A percentile compares a stretch with the other conserved stretches of the same genome.
phyloP scores from a whole-genome alignment of 2,888 invertebrate genomes.

The Emmelina monodactyla region DNA sequence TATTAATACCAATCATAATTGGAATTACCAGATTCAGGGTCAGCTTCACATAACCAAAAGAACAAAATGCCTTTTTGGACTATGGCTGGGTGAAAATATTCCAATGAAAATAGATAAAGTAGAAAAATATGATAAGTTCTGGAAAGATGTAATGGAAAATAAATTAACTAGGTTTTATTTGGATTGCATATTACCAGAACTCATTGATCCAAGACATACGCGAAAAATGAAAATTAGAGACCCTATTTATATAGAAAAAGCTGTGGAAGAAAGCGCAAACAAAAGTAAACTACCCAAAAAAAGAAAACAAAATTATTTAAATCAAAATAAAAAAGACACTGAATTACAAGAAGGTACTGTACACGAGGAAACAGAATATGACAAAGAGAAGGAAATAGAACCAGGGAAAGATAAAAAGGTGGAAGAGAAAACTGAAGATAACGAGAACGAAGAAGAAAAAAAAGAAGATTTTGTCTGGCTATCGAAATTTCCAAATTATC shows the following conservation, averaged over 20 bases:
- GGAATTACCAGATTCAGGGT: conserved; percentile 13
- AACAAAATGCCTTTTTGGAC: conserved; percentile 9
- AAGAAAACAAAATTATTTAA: not conserved
- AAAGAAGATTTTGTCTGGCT: not conserved
- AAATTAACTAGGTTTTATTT: conserved; percentile 13
- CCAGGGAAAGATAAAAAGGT: not conserved
- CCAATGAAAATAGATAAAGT: conserved; percentile 7
- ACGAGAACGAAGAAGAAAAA: not conserved
- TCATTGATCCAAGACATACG: conserved; percentile 11
- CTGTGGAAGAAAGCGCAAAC: not conserved
- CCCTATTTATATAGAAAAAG: not conserved
- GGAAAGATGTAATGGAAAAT: conserved; percentile 9
- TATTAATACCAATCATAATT: conserved; percentile 11
- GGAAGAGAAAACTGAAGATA: not conserved
- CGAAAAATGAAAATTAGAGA: conserved; percentile 6
- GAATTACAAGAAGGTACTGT: not conserved
- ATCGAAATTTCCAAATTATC: not conserved
- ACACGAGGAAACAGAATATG: not conserved
- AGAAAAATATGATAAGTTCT: conserved; percentile 11
- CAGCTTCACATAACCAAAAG: conserved; percentile 11
- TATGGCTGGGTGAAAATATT: conserved; percentile 8
- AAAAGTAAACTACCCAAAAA: not conserved
- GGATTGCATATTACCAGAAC: conserved; percentile 12
- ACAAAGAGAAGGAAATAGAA: not conserved
- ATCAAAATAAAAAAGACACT: not conserved